Base-by-base conservation (phyloP, 2,888 invertebrate genomes). In the Ischnus inquisitorius region DNA sequence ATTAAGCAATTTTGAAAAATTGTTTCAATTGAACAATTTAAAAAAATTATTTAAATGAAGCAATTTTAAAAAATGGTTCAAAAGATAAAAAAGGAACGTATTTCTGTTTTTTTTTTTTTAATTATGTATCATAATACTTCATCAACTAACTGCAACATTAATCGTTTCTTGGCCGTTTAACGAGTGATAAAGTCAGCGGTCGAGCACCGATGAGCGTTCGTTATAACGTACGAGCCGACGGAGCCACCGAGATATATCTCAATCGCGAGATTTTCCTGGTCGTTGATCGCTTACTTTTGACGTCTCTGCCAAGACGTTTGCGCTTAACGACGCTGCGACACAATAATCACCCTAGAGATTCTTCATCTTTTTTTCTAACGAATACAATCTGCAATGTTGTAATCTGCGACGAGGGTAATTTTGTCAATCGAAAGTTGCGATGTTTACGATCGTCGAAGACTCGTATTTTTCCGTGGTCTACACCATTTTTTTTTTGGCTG, bases 121-220 rank as follows among this genome's bases (percentile, higher is more conserved):
- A 60, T 60, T n/a, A n/a, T n/a, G n/a, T n/a, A n/a, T n/a, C n/a
- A n/a, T n/a, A n/a, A n/a, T n/a, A n/a, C 28, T 14, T 60, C 28
- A 6, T 10, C 5, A 22, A 14, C 34, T 10, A n/a, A 41, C 19
- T 25, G 54, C 10, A 12, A 54, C n/a, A n/a, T 71, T 14, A 12
- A 71, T 39, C 54, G 34, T 69, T 69, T 48, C n/a, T 34, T 14
- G n/a, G 19, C 19, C 14, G 22, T 8, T 71, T 71, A 34, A 72
- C 5, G 71, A 57, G 16, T 3, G 22, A 25, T 41, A 22, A 34
- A 22, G n/a, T 41, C 25, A 28, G 22, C 25, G 4, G n/a, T 41
- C 16, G 60, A 72, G 14, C 72, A 22, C n/a, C 71, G 43, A 72
- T 60, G 39, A 43, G 4, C n/a, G 3, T 60, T 72, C 14, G 25